These are phyloP conservation scores for Drosophila fulvimacula DNA, from an alignment of 2,888 invertebrate species.

Conservation along the genomic window DNA sequence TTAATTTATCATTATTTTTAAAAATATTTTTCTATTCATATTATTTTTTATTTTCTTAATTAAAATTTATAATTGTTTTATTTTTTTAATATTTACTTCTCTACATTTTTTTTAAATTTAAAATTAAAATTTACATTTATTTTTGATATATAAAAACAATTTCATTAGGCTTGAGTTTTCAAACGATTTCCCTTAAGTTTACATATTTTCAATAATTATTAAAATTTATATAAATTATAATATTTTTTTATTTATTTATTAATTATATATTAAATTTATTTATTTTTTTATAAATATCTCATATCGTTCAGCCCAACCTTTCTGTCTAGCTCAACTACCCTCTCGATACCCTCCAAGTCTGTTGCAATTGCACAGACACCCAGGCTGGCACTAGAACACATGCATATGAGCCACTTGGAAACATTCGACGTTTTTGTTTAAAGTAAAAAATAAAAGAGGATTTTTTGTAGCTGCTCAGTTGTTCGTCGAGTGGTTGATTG, in stretches of 20 bases:
- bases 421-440: conserved; percentile 44
- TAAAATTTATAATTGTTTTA: too few relatives aligned
- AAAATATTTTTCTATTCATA: too few relatives aligned
- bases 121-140: too few relatives aligned
- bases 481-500: conserved; percentile 75
- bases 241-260: neutral
- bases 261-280: neutral
- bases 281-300: neutral
- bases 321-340: neutral
- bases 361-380: conserved; percentile 74
- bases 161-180: too few relatives aligned
- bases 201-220: neutral
- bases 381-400: conserved; percentile 22
- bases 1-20: too few relatives aligned
- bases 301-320: neutral
- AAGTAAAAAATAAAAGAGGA: conserved; percentile 34
- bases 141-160: too few relatives aligned
- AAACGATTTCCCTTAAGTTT: neutral
- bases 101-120: too few relatives aligned
- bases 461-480: conserved; percentile 36
- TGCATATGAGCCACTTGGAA: conserved; percentile 42
- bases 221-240: neutral
- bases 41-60: too few relatives aligned
- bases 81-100: too few relatives aligned
- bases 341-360: conserved; percentile 30